Percentiles rank a stretch among this genome's conserved stretches.
These are phyloP conservation scores for Lepidonotus clava DNA, from an alignment of 2,888 invertebrate genomes.

Conservation along the genomic window DNA sequence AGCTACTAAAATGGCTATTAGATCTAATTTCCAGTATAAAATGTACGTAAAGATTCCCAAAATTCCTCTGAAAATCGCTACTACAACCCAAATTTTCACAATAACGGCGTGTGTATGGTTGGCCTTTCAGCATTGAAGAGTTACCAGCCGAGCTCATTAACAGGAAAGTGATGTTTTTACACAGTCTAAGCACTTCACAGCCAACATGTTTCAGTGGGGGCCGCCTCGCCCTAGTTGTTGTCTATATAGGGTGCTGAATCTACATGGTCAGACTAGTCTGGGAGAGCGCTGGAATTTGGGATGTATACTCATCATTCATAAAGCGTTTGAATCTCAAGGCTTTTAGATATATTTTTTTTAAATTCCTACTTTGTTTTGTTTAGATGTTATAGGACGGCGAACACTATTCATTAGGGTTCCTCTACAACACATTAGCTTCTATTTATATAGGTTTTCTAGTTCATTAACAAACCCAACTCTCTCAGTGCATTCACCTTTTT, in stretches of 20 bases:
- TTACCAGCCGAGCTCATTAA: conserved; percentile 48
- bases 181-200: conserved; percentile 47
- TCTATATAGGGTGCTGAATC: conserved; percentile 46
- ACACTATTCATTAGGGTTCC: too few relatives aligned
- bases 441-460: too few relatives aligned
- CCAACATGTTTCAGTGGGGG: conserved; percentile 18
- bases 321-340: not conserved
- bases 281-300: conserved; percentile 10
- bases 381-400: too few relatives aligned
- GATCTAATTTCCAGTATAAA: too few relatives aligned
- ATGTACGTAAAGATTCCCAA: too few relatives aligned
- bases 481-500: too few relatives aligned
- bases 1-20: too few relatives aligned
- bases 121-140: conserved; percentile 52
- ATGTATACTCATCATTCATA: not conserved
- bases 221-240: conserved; percentile 43
- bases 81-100: not conserved
- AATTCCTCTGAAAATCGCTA: too few relatives aligned
- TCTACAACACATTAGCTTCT: too few relatives aligned
- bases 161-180: conserved; percentile 49
- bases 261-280: conserved; percentile 50
- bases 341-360: too few relatives aligned
- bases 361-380: too few relatives aligned
- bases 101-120: conserved; percentile 33
- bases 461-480: too few relatives aligned